Evolutionary conservation across 2,888 invertebrate species (phyloP).

Genomic region (Oscheius sp.): DNA sequence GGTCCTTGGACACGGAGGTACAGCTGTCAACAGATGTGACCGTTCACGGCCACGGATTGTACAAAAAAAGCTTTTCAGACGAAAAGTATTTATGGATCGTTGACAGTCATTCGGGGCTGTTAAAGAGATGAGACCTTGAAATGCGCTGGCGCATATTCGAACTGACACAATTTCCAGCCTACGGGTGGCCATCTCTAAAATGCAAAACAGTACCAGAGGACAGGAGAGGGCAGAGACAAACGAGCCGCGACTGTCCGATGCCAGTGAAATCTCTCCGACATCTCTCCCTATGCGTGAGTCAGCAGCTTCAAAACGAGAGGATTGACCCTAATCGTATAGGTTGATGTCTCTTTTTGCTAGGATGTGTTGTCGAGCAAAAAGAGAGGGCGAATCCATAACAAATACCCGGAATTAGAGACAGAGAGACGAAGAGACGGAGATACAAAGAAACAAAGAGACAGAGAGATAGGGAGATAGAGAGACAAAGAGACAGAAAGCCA

Average conservation of each 20-base stretch:
- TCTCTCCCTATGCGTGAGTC: slow-evolving; percentile 14
- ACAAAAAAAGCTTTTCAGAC: not conserved
- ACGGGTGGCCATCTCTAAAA: slow-evolving; percentile 32
- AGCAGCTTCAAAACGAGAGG: slow-evolving; percentile 22
- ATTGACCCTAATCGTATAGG: slow-evolving; percentile 21
- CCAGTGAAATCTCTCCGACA: slow-evolving; percentile 18
- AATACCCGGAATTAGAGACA: no score
- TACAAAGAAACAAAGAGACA: no score
- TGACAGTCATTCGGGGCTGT: slow-evolving; percentile 26
- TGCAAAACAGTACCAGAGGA: slow-evolving; percentile 13
- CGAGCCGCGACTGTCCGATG: slow-evolving; percentile 26
- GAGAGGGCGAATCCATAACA: no score
- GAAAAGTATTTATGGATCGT: slow-evolving; percentile 19
- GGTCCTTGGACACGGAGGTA: slow-evolving; percentile 18
- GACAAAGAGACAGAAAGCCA: no score
- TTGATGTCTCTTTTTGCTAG: no score
- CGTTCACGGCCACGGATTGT: not conserved
- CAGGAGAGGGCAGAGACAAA: slow-evolving; percentile 27
- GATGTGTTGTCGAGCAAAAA: no score
- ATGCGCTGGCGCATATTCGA: slow-evolving; percentile 40
- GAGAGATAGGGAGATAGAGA: no score
- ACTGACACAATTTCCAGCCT: slow-evolving; percentile 40
- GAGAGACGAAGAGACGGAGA: no score
- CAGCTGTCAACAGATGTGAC: slow-evolving; percentile 9
- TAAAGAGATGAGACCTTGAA: slow-evolving; percentile 39